Base-by-base conservation (phyloP, 2,888 invertebrate species). In the Morpho helenor region DNA sequence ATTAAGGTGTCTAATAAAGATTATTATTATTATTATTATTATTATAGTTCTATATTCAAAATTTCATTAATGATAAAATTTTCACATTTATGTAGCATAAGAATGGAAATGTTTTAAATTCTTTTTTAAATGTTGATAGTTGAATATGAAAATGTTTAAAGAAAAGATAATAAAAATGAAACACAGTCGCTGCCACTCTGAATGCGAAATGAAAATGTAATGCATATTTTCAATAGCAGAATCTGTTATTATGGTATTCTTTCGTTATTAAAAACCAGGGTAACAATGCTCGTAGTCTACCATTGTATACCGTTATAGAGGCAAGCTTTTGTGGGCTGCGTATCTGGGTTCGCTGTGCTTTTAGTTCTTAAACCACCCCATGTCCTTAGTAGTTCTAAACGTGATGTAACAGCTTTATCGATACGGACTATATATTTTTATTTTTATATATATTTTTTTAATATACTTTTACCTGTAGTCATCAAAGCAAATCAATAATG, bases 311-410 rank as follows among this genome's bases (percentile, higher is more conserved):
- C 80, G 79, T 78, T 82, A 84, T 79, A 70, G 69, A 72, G 53
- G 64, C 76, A 74, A 79, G 79, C 83, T 86, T 84, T 87, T 87
- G 87, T 87, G 83, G 84, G 83, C 78, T 79, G 75, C 66, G 69
- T 71, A 72, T 69, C 72, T 67, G 66, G 66, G 66, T 73, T 73
- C 69, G 71, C 71, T 84, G 85, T 71, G 80, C 87, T 86, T 88
- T 88, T 88, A 83, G 82, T 83, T 85, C 80, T 81, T 83, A 77
- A 80, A 71, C 80, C 79, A 73, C 71, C 69, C 61, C 61, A 61
- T 49, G 56, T 65, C 23, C 64, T 64, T 66, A 69, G 69, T 72
- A 61, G 72, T 67, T 65, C 59, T 55, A 66, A 65, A 71, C 70
- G 73, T 61, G 74, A 64, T 64, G 73, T 57, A 10, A 45, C 22